Base-by-base conservation (phyloP, 2,113 vertebrate genomes). In the Cebus imitator region DNA sequence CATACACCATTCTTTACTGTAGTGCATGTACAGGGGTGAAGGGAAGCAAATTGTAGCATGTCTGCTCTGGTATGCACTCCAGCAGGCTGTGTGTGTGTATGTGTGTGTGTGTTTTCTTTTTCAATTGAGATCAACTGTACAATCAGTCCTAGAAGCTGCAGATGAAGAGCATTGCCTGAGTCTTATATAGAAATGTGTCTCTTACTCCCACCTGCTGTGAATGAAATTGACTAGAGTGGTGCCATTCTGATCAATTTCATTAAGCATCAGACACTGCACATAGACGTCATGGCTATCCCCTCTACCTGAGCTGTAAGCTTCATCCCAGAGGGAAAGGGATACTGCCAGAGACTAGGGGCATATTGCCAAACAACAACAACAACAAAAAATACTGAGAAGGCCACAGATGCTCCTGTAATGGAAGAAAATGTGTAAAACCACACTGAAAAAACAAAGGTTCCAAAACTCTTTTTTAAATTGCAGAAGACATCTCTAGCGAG, bases 171-270 rank as follows among this genome's bases (percentile, higher is more conserved):
- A 8, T n/a, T 80, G 3, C 6, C 58, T 92, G 57, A 78, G 61
- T 87, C 84, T 97, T 95, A 84, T 17, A 88, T 58, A 83, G 55
- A 66, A 82, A 91, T 66, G 32, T 91, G 91, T 95, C 81, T 90
- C 32, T 84, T 92, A 32, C 75, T 83, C 87, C 80, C 4, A 66
- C 76, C 84, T 81, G 52, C 94, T 98, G 80, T 92, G 97, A 97
- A 45, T 82, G 85, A 95, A 97, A 93, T 78, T 91, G 95, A 94
- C 61, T 76, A 83, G 90, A 95, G 96, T 90, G 52, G 43, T 90
- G 78, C 25, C 61, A 78, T 91, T 96, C 87, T 91, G 87, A 95
- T 97, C 84, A 92, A 16, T 90, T 84, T 95, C 58, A 81, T 83
- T 84, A 80, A 80, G 87, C 64, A 40, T 18, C 11, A 82, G 82